phyloP scores from a whole-genome alignment of 2,113 vertebrate genomes.

The Poeciliopsis occidentalis region DNA sequence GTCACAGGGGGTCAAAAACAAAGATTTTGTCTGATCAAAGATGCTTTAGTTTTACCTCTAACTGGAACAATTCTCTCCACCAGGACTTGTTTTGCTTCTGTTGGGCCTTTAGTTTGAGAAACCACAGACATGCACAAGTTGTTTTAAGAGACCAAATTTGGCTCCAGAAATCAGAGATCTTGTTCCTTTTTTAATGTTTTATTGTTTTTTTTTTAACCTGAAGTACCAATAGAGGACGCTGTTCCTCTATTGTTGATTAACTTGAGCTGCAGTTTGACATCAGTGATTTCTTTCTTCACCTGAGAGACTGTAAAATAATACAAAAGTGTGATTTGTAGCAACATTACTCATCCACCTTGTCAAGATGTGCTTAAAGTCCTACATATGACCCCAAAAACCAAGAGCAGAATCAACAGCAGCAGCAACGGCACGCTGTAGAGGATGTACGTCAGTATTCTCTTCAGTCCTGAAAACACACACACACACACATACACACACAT shows the following conservation, averaged over 20 bases:
- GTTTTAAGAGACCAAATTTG: neutral
- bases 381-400: constrained; percentile 65
- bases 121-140: neutral
- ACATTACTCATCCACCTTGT: neutral
- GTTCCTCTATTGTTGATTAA: neutral
- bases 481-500: neutral
- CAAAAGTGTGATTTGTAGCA: neutral
- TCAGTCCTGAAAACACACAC: constrained; percentile 34
- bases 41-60: constrained; percentile 34
- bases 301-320: constrained; percentile 39
- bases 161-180: neutral
- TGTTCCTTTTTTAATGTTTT: no score
- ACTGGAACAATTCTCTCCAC: constrained; percentile 14
- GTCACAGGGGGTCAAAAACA: accelerated
- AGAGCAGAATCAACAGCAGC: constrained; percentile 55
- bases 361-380: neutral
- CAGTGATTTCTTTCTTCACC: constrained; percentile 50
- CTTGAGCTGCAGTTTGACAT: constrained; percentile 39
- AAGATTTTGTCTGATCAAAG: neutral
- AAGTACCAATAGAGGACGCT: neutral
- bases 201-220: constrained; percentile 13
- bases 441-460: constrained; percentile 18
- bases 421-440: constrained; percentile 56
- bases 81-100: accelerated
- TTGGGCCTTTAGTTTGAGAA: neutral